Base-by-base conservation (phyloP, 2,888 invertebrate species). In the Hypena proboscidalis region DNA sequence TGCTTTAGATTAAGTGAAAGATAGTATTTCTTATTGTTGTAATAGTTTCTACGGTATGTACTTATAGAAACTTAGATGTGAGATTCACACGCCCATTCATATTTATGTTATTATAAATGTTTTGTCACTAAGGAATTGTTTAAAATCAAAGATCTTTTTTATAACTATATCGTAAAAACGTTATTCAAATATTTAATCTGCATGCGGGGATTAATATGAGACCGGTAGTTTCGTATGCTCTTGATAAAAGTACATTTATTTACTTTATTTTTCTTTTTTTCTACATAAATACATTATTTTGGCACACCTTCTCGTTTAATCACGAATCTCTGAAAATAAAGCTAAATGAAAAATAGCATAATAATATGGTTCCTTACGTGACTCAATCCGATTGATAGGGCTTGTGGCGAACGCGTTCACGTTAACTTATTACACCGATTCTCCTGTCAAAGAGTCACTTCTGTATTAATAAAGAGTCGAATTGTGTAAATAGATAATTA, bases 401-500 rank as follows among this genome's bases (percentile, higher is more conserved):
- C 38, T 52, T 61, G 59, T 54, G 60, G 38, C 25, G 19, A 46
- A 38, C 33, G 44, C 60, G 63, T 61, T 55, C 63, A 51, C 32
- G 21, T 49, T 83, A 80, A 83, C 77, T 84, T 86, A 88, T 84
- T 80, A 69, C 75, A 62, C 65, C 62, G 73, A 70, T 75, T 77
- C 64, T 76, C 54, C 69, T 67, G 44, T 69, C 64, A 74, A 66
- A 51, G 64, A 63, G 63, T 66, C 64, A 61, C 58, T 59, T 66
- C 62, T 67, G 73, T 70, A 64, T 65, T 74, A 67, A 62, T 67
- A 67, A 61, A 68, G 58, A 67, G 65, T 69, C 42, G 57, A 61
- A 44, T 62, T 74, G 57, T 88, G 86, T 88, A 88, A 83, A 88
- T 88, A 88, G 72, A 52, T 70, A 66, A 70, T 74, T 77, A 63